A percentile compares a stretch with the other conserved stretches of the same genome.
Evolutionary conservation across 2,113 vertebrate species (phyloP).

Genomic region (Pelecanoides urinatrix): DNA sequence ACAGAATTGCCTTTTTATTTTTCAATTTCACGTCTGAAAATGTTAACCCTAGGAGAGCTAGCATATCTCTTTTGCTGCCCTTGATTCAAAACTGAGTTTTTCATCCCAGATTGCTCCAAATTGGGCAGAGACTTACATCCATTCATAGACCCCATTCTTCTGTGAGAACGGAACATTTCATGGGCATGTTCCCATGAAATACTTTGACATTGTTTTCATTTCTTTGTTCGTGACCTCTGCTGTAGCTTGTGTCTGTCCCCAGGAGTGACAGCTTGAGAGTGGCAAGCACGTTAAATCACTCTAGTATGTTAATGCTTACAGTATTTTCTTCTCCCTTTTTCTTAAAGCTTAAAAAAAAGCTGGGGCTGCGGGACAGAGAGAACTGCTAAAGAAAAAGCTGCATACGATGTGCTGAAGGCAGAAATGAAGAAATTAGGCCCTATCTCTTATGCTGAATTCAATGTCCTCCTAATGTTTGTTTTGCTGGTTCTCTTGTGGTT

Average conservation of each 20-base stretch:
- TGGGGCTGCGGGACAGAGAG: conserved; percentile 80
- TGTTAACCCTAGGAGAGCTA: neutral
- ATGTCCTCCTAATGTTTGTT: conserved; percentile 84
- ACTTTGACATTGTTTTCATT: neutral
- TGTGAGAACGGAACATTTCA: neutral
- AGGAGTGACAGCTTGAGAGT: neutral
- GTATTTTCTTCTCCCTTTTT: neutral
- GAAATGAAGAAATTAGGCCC: conserved; percentile 85
- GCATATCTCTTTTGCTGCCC: neutral
- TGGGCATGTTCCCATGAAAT: neutral
- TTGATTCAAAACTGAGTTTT: neutral
- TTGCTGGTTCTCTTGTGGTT: conserved; percentile 92
- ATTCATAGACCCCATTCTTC: neutral
- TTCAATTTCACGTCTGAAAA: neutral
- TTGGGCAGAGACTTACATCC: neutral
- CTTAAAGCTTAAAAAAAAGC: conserved; percentile 81
- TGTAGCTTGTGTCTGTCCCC: neutral
- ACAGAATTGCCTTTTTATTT: neutral
- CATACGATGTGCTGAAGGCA: conserved; percentile 78
- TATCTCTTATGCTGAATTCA: conserved; percentile 88
- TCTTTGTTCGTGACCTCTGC: neutral
- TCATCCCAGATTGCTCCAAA: neutral
- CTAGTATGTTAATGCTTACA: neutral
- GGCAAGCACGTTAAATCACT: neutral
- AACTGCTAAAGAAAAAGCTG: conserved; percentile 78